Base-by-base conservation (phyloP, 2,888 invertebrate genomes). In the Atethmia centrago region DNA sequence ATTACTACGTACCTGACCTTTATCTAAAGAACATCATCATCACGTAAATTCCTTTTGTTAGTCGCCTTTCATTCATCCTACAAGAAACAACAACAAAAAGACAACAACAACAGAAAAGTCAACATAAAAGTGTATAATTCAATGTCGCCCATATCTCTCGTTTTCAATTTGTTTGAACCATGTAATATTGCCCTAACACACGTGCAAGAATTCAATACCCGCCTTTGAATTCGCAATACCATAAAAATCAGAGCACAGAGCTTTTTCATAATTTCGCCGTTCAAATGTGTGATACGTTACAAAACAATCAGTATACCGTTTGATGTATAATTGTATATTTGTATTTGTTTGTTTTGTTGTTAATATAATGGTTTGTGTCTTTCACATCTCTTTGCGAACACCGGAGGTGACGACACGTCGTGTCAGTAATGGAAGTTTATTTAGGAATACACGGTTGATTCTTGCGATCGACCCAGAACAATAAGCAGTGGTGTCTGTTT, bases 351-450 rank as follows among this genome's bases (percentile, higher is more conserved):
- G 74, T 80, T 40, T 31, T 51, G 71, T 71, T 77, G 68, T 77
- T 77, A 65, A 61, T 77, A 82, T 77, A 82, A 82, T 70, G 79
- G 83, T 79, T 83, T 62, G 14, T 71, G 64, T 79, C 51, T 56
- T n/a, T 64, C 55, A 70, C 51, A 61, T 61, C 51, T 55, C 55
- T 77, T 62, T 53, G 12, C 55, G 16, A 78, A 51, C 19, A 51
- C n/a, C 61, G 25, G 55, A 51, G n/a, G 71, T 61, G 79, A 78
- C 21, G 79, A 82, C 64, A 82, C 4, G 7, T 14, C 25, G 12
- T 14, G 55, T 79, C 79, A 51, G 55, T 65, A 45, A 4, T n/a
- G 3, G 1, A 10, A 21, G 42, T 70, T 59, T 61, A 70, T 83
- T 70, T 12, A 78, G 7, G 19, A n/a, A n/a, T n/a, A 68, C 19